These are phyloP conservation scores for Drosophila barbarae DNA, from an alignment of 2,888 invertebrate genomes.

Conservation along the genomic window DNA sequence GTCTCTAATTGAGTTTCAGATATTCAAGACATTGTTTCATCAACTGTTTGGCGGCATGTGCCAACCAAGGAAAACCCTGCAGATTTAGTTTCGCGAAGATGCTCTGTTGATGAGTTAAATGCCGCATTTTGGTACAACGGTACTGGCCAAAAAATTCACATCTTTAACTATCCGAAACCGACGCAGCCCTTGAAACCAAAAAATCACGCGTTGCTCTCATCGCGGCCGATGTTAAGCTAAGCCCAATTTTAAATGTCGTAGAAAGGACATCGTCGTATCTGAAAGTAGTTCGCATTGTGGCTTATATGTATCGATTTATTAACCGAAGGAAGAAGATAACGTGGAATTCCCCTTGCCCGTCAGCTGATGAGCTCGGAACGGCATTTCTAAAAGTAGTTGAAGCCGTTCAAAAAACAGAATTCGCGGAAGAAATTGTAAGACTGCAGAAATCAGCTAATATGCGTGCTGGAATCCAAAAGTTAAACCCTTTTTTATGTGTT, in stretches of 20 bases:
- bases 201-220: neutral
- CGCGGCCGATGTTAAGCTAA: conserved; percentile 7
- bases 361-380: conserved; percentile 1
- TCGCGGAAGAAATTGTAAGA: neutral
- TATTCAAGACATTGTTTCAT: neutral
- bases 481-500: neutral
- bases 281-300: neutral
- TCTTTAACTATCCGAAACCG: neutral
- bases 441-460: neutral
- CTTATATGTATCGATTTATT: neutral
- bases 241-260: neutral
- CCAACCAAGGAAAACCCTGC: neutral
- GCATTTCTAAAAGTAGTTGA: neutral
- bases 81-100: conserved; percentile 2
- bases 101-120: neutral
- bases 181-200: neutral
- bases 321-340: too few species aligned
- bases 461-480: neutral
- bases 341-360: conserved; percentile 1
- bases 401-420: neutral
- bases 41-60: too few species aligned
- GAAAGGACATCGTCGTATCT: conserved; percentile 1
- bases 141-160: neutral
- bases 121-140: neutral
- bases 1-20: conserved; percentile 2